Percentiles rank a stretch among this genome's conserved stretches.
phyloP scores from a whole-genome alignment of 1,140 invertebrate genomes.

The Leptonema lineaticorne region DNA sequence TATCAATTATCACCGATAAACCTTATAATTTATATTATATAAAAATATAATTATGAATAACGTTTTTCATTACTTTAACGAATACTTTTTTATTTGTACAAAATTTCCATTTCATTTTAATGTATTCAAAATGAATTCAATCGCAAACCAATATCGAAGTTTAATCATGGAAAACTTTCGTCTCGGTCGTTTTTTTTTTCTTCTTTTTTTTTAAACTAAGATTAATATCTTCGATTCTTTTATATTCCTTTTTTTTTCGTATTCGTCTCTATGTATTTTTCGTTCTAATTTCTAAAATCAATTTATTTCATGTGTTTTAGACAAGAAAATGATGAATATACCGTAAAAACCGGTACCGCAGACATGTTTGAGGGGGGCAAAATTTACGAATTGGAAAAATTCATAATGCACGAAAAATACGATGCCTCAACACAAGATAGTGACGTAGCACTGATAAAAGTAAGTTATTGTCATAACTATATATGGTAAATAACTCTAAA shows the following conservation, averaged over 20 bases:
- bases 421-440: conserved; percentile 49
- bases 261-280: no score
- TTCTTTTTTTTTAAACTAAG: background rate
- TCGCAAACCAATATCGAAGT: background rate
- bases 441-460: conserved; percentile 57
- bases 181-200: no score
- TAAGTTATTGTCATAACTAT: conserved; percentile 27
- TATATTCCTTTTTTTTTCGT: no score
- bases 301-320: background rate
- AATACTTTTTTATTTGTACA: no score
- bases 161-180: no score
- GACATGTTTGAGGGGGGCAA: conserved; percentile 42
- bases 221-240: background rate
- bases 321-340: conserved; percentile 20
- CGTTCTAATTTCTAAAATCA: background rate
- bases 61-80: no score
- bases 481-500: background rate
- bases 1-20: no score
- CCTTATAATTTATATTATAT: no score
- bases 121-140: no score
- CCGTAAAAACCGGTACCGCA: conserved; percentile 45
- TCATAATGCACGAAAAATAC: conserved; percentile 51
- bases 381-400: conserved; percentile 43
- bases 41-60: no score
- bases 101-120: no score